Conservation (phyloP, 2,797 vertebrate species). For the Crypturellus tataupa region DNA sequence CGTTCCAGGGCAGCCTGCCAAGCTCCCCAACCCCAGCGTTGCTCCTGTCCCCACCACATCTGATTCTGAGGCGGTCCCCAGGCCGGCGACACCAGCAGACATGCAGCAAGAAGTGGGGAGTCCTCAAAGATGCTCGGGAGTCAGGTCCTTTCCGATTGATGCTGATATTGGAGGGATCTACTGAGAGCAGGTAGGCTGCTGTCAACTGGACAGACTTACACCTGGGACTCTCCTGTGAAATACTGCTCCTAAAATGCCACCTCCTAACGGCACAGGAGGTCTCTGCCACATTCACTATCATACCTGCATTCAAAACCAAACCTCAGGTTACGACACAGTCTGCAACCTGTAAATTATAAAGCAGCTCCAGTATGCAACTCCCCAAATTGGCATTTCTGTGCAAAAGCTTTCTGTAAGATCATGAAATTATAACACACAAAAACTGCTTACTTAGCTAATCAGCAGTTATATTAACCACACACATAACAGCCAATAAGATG, state of each 20-base stretch:
- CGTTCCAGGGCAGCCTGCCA: background rate
- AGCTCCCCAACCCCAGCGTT: background rate
- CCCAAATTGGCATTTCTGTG: constrained; percentile 47
- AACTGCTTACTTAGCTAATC: constrained; percentile 49
- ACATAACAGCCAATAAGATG: background rate
- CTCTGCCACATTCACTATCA: accelerated
- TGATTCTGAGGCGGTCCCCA: too few relatives aligned
- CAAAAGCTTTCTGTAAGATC: constrained; percentile 34
- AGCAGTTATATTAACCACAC: constrained; percentile 36
- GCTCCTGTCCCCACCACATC: background rate
- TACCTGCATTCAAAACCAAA: constrained; percentile 9
- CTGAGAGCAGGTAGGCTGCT: background rate
- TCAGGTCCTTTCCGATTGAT: background rate
- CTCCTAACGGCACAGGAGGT: background rate
- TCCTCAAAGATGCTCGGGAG: background rate
- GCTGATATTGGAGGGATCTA: background rate
- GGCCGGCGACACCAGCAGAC: background rate
- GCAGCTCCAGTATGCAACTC: background rate
- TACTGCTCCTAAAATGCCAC: background rate
- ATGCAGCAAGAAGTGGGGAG: background rate
- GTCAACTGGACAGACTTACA: constrained; percentile 12
- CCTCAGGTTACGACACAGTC: background rate
- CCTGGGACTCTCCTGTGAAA: background rate
- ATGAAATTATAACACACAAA: constrained; percentile 17
- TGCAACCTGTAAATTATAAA: background rate